Percentiles rank a stretch among this genome's conserved stretches.
Evolutionary conservation across 2,113 vertebrate genomes (phyloP).

Genomic region (Macquaria australasica): DNA sequence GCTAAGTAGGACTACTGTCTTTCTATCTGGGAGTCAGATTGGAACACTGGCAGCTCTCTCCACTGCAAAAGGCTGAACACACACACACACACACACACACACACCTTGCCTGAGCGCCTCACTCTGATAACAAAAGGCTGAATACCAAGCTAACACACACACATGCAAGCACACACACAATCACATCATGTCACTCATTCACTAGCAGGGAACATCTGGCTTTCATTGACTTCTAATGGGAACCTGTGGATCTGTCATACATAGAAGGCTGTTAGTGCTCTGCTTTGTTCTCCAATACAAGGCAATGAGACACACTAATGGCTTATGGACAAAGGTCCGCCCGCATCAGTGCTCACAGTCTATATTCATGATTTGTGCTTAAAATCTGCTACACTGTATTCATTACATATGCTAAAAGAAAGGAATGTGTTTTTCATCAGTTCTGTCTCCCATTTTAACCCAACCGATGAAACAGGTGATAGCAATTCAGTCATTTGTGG

Average conservation of each 20-base stretch:
- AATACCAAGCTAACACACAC: slow-evolving; percentile 6
- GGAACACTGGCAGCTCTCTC: neutral
- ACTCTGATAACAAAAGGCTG: slow-evolving; percentile 42
- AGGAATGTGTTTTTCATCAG: neutral
- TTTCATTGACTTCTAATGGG: slow-evolving; percentile 54
- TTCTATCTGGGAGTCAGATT: neutral
- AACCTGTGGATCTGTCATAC: slow-evolving; percentile 59
- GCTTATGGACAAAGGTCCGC: neutral
- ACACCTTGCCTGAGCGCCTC: neutral
- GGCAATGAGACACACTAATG: slow-evolving; percentile 38
- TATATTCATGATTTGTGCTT: neutral
- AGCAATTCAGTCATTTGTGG: slow-evolving; percentile 34
- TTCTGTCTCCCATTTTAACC: neutral
- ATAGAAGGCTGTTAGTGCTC: slow-evolving; percentile 17
- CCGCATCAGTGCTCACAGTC: neutral
- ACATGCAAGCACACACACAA: neutral
- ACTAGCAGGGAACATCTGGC: slow-evolving; percentile 63
- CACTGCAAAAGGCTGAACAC: too few species aligned
- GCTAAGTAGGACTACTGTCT: too few species aligned
- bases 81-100: neutral
- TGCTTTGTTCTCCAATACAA: slow-evolving; percentile 31
- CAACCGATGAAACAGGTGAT: slow-evolving; percentile 41
- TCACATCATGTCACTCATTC: slow-evolving; percentile 46
- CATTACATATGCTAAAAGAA: slow-evolving; percentile 6
- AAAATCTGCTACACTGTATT: neutral